Evolutionary conservation across 2,888 invertebrate genomes (phyloP).

Genomic region (Scaptomyza tumidula): DNA sequence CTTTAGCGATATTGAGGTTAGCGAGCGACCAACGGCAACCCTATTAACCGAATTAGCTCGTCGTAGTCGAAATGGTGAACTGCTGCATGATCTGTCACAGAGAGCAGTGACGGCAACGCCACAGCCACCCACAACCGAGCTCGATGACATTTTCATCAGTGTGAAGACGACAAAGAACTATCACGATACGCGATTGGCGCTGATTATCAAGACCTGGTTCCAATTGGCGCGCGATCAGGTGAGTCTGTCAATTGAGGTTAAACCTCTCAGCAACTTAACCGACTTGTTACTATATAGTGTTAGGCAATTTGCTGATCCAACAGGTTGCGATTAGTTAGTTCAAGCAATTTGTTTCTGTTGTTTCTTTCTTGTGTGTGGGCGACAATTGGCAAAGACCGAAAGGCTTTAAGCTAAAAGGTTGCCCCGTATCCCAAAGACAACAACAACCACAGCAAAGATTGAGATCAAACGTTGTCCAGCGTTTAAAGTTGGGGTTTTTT

Average conservation of each 20-base stretch:
- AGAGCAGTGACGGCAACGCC: slow-evolving; percentile 84
- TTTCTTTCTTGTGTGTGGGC: slow-evolving; percentile 53
- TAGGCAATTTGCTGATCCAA: slow-evolving; percentile 45
- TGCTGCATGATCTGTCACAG: slow-evolving; percentile 83
- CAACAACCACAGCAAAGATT: slow-evolving; percentile 22
- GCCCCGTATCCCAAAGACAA: slow-evolving; percentile 6
- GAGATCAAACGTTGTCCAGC: slow-evolving; percentile 35
- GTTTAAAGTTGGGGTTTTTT: slow-evolving; percentile 3
- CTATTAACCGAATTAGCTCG: slow-evolving; percentile 80
- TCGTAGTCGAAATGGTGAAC: slow-evolving; percentile 82
- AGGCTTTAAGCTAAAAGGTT: slow-evolving; percentile 52
- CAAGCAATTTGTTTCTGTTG: slow-evolving; percentile 62
- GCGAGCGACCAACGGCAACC: slow-evolving; percentile 80
- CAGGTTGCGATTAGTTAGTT: slow-evolving; percentile 48
- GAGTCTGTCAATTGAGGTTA: slow-evolving; percentile 78
- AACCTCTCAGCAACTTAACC: neutral
- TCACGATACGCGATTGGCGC: slow-evolving; percentile 92
- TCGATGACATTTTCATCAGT: slow-evolving; percentile 96
- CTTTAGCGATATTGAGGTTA: slow-evolving; percentile 84
- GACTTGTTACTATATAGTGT: slow-evolving; percentile 4
- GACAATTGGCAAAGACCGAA: slow-evolving; percentile 50
- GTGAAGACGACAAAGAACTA: slow-evolving; percentile 97
- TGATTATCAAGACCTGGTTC: slow-evolving; percentile 98
- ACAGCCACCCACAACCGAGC: slow-evolving; percentile 88
- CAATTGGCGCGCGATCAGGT: slow-evolving; percentile 96